Percentiles rank a stretch among this genome's conserved stretches.
phyloP scores from a whole-genome alignment of 2,888 invertebrate species.

The Hemaris fuciformis region DNA sequence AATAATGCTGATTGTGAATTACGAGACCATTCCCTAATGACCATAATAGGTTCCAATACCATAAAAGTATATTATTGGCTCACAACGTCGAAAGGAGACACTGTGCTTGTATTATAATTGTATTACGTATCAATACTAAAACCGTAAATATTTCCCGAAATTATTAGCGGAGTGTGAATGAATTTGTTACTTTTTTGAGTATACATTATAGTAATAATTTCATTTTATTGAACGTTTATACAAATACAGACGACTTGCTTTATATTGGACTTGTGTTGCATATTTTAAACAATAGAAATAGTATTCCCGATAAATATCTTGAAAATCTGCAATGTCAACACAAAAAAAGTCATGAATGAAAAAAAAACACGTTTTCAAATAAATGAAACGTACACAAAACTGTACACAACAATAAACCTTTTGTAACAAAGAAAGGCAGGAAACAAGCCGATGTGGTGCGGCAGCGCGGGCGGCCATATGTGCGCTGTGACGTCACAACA shows the following conservation, averaged over 20 bases:
- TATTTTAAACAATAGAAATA: too few species aligned
- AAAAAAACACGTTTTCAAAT: background rate
- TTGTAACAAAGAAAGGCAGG: constrained; percentile 36
- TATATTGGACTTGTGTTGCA: too few species aligned
- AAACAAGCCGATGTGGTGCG: constrained; percentile 48
- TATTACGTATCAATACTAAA: too few species aligned
- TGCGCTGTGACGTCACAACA: constrained; percentile 55
- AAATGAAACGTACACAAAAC: background rate
- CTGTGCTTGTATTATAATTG: background rate
- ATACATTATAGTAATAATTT: too few species aligned
- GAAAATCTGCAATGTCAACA: background rate
- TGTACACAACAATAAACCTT: background rate
- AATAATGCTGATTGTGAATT: background rate
- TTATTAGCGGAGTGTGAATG: too few species aligned
- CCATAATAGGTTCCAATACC: background rate
- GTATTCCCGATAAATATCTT: background rate
- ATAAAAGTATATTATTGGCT: background rate
- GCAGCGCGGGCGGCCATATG: constrained; percentile 60
- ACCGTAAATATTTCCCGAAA: too few species aligned
- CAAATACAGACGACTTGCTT: too few species aligned
- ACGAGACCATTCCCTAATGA: background rate
- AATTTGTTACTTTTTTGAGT: too few species aligned
- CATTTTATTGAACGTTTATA: too few species aligned
- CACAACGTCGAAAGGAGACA: background rate
- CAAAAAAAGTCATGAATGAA: background rate